Evolutionary conservation across 2,113 vertebrate genomes (phyloP), one percentile per base, ranked within the genome.

Genomic region (Ciconia stormi): DNA sequence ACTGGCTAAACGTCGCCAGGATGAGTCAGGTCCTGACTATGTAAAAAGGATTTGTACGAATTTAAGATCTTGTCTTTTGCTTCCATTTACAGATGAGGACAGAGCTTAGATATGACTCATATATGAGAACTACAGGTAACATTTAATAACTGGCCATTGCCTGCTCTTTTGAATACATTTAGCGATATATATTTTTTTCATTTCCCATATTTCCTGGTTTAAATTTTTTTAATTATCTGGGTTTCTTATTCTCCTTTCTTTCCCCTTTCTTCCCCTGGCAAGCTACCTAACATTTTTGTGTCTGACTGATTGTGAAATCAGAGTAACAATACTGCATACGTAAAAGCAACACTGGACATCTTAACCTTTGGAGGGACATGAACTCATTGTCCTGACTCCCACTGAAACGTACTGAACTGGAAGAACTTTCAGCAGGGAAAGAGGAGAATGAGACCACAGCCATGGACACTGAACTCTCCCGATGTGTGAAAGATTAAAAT

Each of bases 281-380:
- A 91, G 21, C 47, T 58, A 95, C 84, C 67, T 95, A 90, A 73
- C 78, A 79, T 91, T 96, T 97, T 90, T 94, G 30, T 93, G 77
- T 93, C 81, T 89, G 81, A 58, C 53, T 82, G 94, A 85, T 87
- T 96, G 95, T 93, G 95, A 94, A 97, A 96, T 90, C 53, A 32
- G 66, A 91, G 67, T 80, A 89, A 94, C 73, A 87, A 90, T 91
- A 22, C 67, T 47, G 42, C 4, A 5, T 93, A 89, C 50, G 32
- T 95, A 94, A 94, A 82, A 90, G 94, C 77, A 89, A 84, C 62
- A 22, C 58, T 81, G 91, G 58, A 80, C 89, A 90, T 90, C 50
- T 74, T 86, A 91, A 95, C 74, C 79, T 93, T 89, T 88, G 82
- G 23, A 94, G 61, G 61, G 74, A 94, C 61, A 66, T 4, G 78